Evolutionary conservation across 2,888 invertebrate species (phyloP), one percentile per base, ranked within the genome.

Genomic region (Linnaemya tessellans): DNA sequence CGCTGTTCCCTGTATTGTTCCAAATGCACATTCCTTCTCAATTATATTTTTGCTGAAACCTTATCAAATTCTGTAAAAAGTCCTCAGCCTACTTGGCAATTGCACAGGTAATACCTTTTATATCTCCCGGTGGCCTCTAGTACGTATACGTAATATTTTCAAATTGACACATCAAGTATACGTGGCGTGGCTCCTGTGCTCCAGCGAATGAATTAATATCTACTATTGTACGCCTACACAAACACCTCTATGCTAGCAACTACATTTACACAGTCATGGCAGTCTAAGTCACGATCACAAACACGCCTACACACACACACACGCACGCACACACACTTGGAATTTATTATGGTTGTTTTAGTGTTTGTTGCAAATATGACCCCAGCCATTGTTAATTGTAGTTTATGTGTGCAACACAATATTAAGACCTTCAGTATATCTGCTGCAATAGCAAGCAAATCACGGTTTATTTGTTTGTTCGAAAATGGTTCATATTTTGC

Each of bases 361-460:
- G 10, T 51, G 30, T 20, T 5, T 20, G 49, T 62, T 49, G 22
- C 18, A 51, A 38, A 62, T 51, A 51, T 64, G 51, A 74, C 38
- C 46, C 11, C 49, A 49, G 49, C n/a, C 51, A 74, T 67, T 77
- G 56, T 67, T 65, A 10, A 30, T 51, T 20, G 7, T 20, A 54
- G 10, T 30, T 67, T 65, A 30, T 49, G 49, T 60, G 35, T 2
- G 11, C 38, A 41, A 13, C 41, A 41, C 11, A 1, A 49, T 58
- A 62, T 54, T 54, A 64, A 62, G 62, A 62, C 18, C 41, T 70
- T 51, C 68, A 78, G 60, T 78, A 78, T 60, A 68, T 58, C 13
- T 8, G 15, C 58, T 41, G 22, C 41, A 51, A n/a, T 13, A 18
- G 1, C 3, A 30, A 30, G 13, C 64, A 38, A 18, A 0, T 41